These are phyloP conservation scores for Noctua fimbriata DNA, from an alignment of 2,888 invertebrate species.

Conservation along the genomic window DNA sequence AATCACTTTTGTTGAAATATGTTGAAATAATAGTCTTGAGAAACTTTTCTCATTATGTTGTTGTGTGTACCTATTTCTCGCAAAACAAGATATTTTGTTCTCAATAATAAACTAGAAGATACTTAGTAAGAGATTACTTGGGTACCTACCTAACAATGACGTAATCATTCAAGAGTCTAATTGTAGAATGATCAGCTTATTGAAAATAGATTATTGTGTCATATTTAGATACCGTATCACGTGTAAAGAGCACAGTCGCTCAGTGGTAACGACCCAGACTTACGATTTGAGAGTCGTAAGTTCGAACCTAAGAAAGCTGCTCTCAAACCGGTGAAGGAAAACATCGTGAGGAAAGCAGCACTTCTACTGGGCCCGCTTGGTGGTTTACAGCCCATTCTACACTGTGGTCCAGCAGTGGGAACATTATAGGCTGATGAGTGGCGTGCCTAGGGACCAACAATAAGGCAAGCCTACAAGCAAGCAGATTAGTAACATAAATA, in stretches of 20 bases:
- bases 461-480: too few relatives aligned
- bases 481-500: too few relatives aligned
- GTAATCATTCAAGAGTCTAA: background rate
- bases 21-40: background rate
- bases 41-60: background rate
- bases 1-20: conserved; percentile 24
- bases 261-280: too few relatives aligned
- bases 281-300: too few relatives aligned
- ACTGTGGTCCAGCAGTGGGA: too few relatives aligned
- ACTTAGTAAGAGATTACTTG: background rate
- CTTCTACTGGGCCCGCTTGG: too few relatives aligned
- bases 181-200: background rate
- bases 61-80: background rate
- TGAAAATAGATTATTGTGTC: background rate
- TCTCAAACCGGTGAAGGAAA: too few relatives aligned
- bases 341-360: too few relatives aligned
- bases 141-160: background rate
- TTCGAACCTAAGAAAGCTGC: too few relatives aligned
- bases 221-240: background rate
- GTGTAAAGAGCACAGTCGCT: background rate
- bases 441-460: too few relatives aligned
- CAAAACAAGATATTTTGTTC: background rate
- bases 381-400: too few relatives aligned
- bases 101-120: background rate
- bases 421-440: too few relatives aligned